Percentiles rank a stretch among this genome's conserved stretches.
Conservation (phyloP, 2,888 invertebrate genomes). For the Anthoptus insignis region DNA sequence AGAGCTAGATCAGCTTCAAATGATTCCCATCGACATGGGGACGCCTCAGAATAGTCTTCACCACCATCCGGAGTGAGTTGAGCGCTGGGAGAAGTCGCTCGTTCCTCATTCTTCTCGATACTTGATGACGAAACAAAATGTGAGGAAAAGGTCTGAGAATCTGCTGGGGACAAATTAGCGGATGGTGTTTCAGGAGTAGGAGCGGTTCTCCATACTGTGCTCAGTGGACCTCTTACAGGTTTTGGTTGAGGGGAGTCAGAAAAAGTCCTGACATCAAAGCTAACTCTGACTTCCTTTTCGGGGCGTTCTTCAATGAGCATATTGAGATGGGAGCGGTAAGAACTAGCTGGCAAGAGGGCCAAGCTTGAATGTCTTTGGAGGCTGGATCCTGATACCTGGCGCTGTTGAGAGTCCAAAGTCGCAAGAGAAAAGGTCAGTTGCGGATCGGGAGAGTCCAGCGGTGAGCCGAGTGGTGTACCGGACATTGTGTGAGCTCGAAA, state of each 20-base stretch:
- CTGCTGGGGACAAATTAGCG: conserved; percentile 87
- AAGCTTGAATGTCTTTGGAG: conserved; percentile 81
- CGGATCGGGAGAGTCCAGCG: conserved; percentile 94
- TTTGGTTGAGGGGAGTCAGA: conserved; percentile 70
- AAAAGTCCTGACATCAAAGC: conserved; percentile 75
- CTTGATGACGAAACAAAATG: conserved; percentile 87
- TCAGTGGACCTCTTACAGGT: conserved; percentile 77
- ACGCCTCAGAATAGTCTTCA: conserved; percentile 74
- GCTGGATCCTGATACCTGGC: conserved; percentile 88
- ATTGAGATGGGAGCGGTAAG: conserved; percentile 81
- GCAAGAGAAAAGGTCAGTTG: conserved; percentile 89
- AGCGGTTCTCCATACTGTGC: conserved; percentile 79
- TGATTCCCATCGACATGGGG: conserved; percentile 88
- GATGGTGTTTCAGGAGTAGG: conserved; percentile 90
- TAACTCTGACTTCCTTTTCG: conserved; percentile 81
- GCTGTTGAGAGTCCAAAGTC: conserved; percentile 87
- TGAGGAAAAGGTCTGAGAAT: conserved; percentile 88
- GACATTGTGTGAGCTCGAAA: conserved; percentile 94
- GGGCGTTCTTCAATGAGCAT: conserved; percentile 81
- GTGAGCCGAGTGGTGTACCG: conserved; percentile 93
- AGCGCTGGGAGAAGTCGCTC: conserved; percentile 85
- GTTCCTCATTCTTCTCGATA: conserved; percentile 78
- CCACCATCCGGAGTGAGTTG: conserved; percentile 86
- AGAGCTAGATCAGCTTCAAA: conserved; percentile 88
- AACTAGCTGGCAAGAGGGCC: conserved; percentile 80